Percentiles rank a stretch among this genome's conserved stretches.
phyloP scores from a whole-genome alignment of 2,113 vertebrate species.

The Collichthys lucidus region DNA sequence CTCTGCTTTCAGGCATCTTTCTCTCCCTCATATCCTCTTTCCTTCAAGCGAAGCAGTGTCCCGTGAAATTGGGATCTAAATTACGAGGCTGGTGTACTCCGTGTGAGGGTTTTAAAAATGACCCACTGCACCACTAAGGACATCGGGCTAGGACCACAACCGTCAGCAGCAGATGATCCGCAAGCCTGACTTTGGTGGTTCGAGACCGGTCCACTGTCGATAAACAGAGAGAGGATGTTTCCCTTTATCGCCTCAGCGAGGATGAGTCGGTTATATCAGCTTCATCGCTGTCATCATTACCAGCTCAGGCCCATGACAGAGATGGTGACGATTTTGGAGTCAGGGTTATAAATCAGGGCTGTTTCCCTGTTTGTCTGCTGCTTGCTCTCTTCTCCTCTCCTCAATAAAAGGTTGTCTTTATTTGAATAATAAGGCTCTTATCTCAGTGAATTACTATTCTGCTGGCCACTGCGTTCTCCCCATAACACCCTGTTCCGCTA shows the following conservation, averaged over 20 bases:
- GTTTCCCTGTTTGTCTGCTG: slow-evolving; percentile 38
- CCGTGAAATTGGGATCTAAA: slow-evolving; percentile 95
- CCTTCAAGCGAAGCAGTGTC: slow-evolving; percentile 91
- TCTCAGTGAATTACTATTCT: slow-evolving; percentile 65
- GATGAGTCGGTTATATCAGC: slow-evolving; percentile 55
- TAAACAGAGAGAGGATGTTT: slow-evolving; percentile 37
- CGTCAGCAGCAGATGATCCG: slow-evolving; percentile 39
- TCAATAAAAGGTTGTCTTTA: slow-evolving; percentile 56
- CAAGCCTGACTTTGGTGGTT: slow-evolving; percentile 42
- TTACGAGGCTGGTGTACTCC: slow-evolving; percentile 83
- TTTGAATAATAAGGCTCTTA: slow-evolving; percentile 77
- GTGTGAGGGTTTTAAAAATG: slow-evolving; percentile 82
- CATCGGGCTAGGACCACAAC: slow-evolving; percentile 39
- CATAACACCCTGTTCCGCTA: slow-evolving; percentile 32
- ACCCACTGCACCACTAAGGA: slow-evolving; percentile 78
- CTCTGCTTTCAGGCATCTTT: slow-evolving; percentile 56
- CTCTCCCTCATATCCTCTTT: slow-evolving; percentile 66
- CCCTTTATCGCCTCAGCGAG: slow-evolving; percentile 43
- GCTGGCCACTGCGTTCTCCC: slow-evolving; percentile 36
- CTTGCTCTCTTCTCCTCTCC: slow-evolving; percentile 16
- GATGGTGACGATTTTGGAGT: slow-evolving; percentile 59
- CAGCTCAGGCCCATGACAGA: slow-evolving; percentile 48
- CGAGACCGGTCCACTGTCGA: slow-evolving; percentile 14
- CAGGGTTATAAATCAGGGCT: slow-evolving; percentile 60
- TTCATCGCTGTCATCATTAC: slow-evolving; percentile 63